Percentiles rank a stretch among this genome's conserved stretches.
phyloP scores from a whole-genome alignment of 2,888 invertebrate genomes.

The Melolontha melolontha region DNA sequence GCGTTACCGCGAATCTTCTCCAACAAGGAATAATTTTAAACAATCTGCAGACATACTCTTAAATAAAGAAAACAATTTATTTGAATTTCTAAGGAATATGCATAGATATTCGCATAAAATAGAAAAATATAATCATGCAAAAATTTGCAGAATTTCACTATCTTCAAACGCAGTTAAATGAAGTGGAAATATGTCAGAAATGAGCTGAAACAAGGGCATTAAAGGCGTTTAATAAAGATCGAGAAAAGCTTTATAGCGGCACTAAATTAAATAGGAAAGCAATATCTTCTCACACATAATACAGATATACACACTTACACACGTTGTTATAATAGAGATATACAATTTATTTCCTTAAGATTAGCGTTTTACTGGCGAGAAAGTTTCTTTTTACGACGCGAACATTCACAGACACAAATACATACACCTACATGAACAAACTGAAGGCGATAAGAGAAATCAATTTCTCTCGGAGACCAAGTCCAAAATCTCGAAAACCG shows the following conservation, averaged over 20 bases:
- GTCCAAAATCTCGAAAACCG: conserved; percentile 25
- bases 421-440: conserved; percentile 3
- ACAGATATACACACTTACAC: conserved; percentile 10
- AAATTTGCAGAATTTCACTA: background rate
- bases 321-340: conserved; percentile 23
- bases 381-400: conserved; percentile 25
- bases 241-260: conserved; percentile 28
- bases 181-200: conserved; percentile 5
- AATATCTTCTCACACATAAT: conserved; percentile 18
- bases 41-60: too few species aligned
- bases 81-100: too few species aligned
- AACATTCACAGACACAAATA: too few species aligned
- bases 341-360: conserved; percentile 37
- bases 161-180: conserved; percentile 9
- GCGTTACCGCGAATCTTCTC: too few species aligned
- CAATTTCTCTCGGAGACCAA: conserved; percentile 18
- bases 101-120: too few species aligned
- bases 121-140: too few species aligned
- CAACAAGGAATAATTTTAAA: too few species aligned
- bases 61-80: too few species aligned
- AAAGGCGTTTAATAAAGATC: conserved; percentile 16
- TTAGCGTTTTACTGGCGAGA: conserved; percentile 35
- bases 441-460: conserved; percentile 28
- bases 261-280: conserved; percentile 29
- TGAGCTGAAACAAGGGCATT: conserved; percentile 7